A percentile compares a stretch with the other conserved stretches of the same genome.
These are phyloP conservation scores for Thamnophis elegans DNA, from an alignment of 2,797 vertebrate species.

Conservation along the genomic window DNA sequence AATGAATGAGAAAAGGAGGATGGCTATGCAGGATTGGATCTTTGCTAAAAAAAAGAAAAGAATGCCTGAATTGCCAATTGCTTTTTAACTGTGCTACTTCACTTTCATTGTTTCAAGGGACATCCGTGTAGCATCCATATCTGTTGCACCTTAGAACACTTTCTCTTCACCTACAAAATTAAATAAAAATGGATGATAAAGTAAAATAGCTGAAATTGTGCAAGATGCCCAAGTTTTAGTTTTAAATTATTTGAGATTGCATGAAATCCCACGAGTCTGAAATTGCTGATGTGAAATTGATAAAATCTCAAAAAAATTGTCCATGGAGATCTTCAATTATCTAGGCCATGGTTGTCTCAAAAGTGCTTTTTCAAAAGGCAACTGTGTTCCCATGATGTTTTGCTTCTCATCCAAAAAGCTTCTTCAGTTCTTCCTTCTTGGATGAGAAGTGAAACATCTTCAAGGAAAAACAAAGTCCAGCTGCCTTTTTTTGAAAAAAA, in stretches of 20 bases:
- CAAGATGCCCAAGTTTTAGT: background rate
- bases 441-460: too few relatives aligned
- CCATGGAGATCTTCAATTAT: background rate
- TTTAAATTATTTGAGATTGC: background rate
- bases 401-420: background rate
- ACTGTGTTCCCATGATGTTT: background rate
- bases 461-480: background rate
- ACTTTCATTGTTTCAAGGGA: background rate
- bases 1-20: background rate
- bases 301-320: background rate
- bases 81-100: background rate
- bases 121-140: background rate
- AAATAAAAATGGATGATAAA: background rate
- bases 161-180: background rate
- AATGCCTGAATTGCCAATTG: background rate
- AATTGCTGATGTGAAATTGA: background rate
- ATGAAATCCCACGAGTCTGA: background rate
- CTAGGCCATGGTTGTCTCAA: background rate
- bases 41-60: background rate
- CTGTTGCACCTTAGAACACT: background rate
- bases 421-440: background rate
- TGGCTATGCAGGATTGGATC: background rate
- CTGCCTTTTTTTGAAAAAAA: background rate
- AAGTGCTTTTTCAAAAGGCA: background rate
- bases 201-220: background rate